Evolutionary conservation across 2,797 vertebrate species (phyloP).

Genomic region (Choloepus didactylus): DNA sequence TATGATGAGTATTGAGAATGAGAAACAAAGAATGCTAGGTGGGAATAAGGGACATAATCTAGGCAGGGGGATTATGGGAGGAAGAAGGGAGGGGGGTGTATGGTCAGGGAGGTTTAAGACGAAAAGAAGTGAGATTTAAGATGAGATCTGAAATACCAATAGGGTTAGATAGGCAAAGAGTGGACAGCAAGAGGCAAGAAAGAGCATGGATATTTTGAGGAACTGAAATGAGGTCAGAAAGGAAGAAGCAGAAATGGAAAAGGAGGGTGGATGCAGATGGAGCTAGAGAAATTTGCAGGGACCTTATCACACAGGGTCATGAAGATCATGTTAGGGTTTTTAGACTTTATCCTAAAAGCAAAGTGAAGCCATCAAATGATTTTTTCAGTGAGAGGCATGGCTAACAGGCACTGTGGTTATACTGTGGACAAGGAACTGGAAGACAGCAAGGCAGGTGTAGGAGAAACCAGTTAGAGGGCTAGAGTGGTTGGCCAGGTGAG

Average conservation of each 20-base stretch:
- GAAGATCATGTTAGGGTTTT: background rate
- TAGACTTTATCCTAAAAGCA: background rate
- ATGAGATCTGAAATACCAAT: background rate
- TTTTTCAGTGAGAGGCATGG: background rate
- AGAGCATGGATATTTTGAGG: background rate
- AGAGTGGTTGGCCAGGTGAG: background rate
- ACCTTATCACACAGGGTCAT: background rate
- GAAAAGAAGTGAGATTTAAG: background rate
- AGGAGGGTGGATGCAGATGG: background rate
- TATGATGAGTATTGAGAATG: background rate
- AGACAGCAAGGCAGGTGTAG: background rate
- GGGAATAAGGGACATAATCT: background rate
- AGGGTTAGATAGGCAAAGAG: background rate
- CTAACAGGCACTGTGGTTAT: background rate
- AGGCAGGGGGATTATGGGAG: background rate
- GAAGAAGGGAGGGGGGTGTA: background rate
- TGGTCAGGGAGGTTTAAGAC: background rate
- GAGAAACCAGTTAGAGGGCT: background rate
- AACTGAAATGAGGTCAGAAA: constrained; percentile 4
- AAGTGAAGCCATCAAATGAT: background rate
- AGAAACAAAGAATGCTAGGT: background rate
- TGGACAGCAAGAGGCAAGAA: background rate
- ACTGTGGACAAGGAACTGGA: background rate
- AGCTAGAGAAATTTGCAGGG: background rate
- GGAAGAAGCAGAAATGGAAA: constrained; percentile 36